A percentile compares a stretch with the other conserved stretches of the same genome.
Conservation (phyloP, 2,888 invertebrate species). For the Maniola hyperantus region DNA sequence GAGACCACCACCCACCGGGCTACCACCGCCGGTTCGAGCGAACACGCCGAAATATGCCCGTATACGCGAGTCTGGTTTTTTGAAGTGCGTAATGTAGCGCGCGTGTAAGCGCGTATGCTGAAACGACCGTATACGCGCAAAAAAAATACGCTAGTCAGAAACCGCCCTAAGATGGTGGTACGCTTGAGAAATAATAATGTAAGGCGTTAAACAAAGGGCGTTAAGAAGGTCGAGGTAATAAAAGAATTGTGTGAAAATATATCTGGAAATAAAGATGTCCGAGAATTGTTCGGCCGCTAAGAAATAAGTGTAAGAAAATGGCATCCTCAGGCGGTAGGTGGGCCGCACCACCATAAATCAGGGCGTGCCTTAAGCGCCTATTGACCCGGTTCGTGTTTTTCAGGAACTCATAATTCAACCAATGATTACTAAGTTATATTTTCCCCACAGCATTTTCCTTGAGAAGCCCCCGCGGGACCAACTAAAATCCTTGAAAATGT, state of each 20-base stretch:
- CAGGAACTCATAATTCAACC: slow-evolving; percentile 53
- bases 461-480: slow-evolving; percentile 36
- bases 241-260: slow-evolving; percentile 2
- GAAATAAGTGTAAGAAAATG: slow-evolving; percentile 39
- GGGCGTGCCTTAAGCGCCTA: slow-evolving; percentile 53
- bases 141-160: too few relatives aligned
- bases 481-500: slow-evolving; percentile 36
- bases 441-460: slow-evolving; percentile 40
- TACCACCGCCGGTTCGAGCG: too few relatives aligned
- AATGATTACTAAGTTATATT: slow-evolving; percentile 46
- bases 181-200: too few relatives aligned
- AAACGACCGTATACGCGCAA: too few relatives aligned
- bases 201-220: background rate
- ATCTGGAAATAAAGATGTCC: slow-evolving; percentile 8
- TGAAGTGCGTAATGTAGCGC: too few relatives aligned
- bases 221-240: background rate
- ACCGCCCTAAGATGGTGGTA: too few relatives aligned
- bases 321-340: slow-evolving; percentile 38
- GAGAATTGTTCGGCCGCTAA: slow-evolving; percentile 1
- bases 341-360: slow-evolving; percentile 47
- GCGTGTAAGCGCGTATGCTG: too few relatives aligned
- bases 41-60: too few relatives aligned
- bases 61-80: too few relatives aligned
- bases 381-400: slow-evolving; percentile 54
- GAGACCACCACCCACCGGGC: too few relatives aligned